Evolutionary conservation across 2,888 invertebrate genomes (phyloP).

Genomic region (Conops quadrifasciatus): DNA sequence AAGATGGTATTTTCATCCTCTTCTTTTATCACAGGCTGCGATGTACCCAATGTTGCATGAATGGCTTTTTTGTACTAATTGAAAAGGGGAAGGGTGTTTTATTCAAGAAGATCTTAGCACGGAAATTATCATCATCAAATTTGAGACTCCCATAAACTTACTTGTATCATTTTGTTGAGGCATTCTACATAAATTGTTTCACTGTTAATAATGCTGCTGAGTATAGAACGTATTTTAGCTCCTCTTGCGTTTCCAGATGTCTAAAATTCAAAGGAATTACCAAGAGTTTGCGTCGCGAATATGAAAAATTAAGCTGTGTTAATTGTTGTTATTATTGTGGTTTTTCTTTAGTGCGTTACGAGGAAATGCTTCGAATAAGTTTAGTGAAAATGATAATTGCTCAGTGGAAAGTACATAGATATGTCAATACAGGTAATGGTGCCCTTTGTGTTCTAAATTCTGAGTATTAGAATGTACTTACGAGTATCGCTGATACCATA

Average conservation of each 20-base stretch:
- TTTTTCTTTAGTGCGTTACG: background rate
- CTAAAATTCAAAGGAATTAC: slow-evolving; percentile 46
- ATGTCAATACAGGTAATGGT: background rate
- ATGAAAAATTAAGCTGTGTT: background rate
- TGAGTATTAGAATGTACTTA: slow-evolving; percentile 51
- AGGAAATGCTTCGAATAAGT: background rate
- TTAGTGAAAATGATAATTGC: background rate
- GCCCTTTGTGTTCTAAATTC: background rate
- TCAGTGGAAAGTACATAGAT: background rate
- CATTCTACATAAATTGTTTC: slow-evolving; percentile 91
- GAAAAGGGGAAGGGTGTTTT: slow-evolving; percentile 35
- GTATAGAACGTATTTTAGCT: slow-evolving; percentile 87
- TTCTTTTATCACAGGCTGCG: slow-evolving; percentile 88
- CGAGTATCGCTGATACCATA: slow-evolving; percentile 65
- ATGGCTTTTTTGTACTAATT: slow-evolving; percentile 90
- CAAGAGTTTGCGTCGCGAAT: background rate
- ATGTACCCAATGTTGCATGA: slow-evolving; percentile 84
- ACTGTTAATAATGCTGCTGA: slow-evolving; percentile 89
- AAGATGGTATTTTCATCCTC: slow-evolving; percentile 92
- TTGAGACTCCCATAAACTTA: slow-evolving; percentile 66
- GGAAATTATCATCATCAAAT: no score
- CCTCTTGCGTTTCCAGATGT: slow-evolving; percentile 74
- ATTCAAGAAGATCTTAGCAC: background rate
- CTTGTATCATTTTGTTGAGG: slow-evolving; percentile 87
- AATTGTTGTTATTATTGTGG: background rate